A percentile compares a stretch with the other conserved stretches of the same genome.
These are phyloP conservation scores for Battus philenor DNA, from an alignment of 1,140 invertebrate species.

Conservation along the genomic window DNA sequence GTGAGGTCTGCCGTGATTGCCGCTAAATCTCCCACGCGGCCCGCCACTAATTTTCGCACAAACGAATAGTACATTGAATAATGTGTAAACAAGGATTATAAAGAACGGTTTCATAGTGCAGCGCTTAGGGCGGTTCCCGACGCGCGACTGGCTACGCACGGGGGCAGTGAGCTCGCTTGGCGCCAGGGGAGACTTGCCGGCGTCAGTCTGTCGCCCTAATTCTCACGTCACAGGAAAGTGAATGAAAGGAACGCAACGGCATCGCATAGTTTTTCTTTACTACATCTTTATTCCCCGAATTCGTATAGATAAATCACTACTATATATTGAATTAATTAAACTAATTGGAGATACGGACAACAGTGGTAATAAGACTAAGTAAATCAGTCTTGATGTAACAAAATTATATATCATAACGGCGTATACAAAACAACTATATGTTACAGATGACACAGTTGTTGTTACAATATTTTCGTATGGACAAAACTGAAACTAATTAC, in stretches of 20 bases:
- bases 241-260: conserved; percentile 39
- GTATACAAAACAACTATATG: no score
- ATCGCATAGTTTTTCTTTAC: no score
- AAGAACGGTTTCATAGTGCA: conserved; percentile 46
- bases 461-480: no score
- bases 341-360: no score
- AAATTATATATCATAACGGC: no score
- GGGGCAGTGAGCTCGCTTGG: conserved; percentile 41
- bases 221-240: conserved; percentile 21
- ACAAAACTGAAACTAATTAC: no score
- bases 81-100: conserved; percentile 23
- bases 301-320: no score
- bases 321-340: no score
- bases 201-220: conserved; percentile 45
- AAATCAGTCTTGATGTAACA: no score
- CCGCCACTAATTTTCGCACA: conserved; percentile 49
- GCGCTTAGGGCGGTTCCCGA: conserved; percentile 44
- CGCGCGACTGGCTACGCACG: conserved; percentile 43
- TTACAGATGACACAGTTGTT: no score
- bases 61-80: conserved; percentile 22
- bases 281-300: no score
- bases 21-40: conserved; percentile 37
- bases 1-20: conserved; percentile 22
- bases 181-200: conserved; percentile 43
- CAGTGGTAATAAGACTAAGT: no score